Evolutionary conservation across 53 echinoderm and acorn worm genomes (phyloP).

Genomic region (Antedon mediterranea): DNA sequence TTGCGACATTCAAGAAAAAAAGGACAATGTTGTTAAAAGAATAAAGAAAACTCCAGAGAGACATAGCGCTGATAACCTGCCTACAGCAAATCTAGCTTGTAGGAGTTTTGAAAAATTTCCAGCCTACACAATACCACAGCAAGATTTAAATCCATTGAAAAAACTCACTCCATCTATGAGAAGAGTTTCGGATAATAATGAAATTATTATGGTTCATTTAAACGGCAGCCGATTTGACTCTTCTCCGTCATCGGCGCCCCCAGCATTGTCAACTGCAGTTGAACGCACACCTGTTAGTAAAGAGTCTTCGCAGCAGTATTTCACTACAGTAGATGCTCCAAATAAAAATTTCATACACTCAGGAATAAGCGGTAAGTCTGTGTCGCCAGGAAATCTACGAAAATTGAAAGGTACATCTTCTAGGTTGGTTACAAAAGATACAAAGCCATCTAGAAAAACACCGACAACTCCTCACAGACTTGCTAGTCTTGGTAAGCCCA

Average conservation of each 20-base stretch:
- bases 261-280: slow-evolving; percentile 6
- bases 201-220: slow-evolving; percentile 9
- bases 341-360: slow-evolving; percentile 20
- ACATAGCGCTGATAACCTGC: neutral
- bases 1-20: neutral
- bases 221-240: neutral
- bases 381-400: slow-evolving; percentile 3
- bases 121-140: neutral
- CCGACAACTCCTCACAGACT: neutral
- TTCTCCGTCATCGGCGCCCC: slow-evolving; percentile 16
- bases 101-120: slow-evolving; percentile 51
- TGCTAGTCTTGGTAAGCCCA: slow-evolving; percentile 8
- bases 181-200: slow-evolving; percentile 63
- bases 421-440: slow-evolving; percentile 9
- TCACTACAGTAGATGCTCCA: slow-evolving; percentile 2
- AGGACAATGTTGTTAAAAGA: neutral
- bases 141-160: slow-evolving; percentile 49
- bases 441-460: slow-evolving; percentile 18
- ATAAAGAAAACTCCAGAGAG: neutral
- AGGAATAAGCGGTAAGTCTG: slow-evolving; percentile 24
- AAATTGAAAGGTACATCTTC: slow-evolving; percentile 2
- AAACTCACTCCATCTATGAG: slow-evolving; percentile 75
- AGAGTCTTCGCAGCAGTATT: neutral
- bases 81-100: neutral
- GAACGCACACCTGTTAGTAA: slow-evolving; percentile 7